These are phyloP conservation scores for Progne subis DNA, from an alignment of 2,113 vertebrate species.

Conservation along the genomic window DNA sequence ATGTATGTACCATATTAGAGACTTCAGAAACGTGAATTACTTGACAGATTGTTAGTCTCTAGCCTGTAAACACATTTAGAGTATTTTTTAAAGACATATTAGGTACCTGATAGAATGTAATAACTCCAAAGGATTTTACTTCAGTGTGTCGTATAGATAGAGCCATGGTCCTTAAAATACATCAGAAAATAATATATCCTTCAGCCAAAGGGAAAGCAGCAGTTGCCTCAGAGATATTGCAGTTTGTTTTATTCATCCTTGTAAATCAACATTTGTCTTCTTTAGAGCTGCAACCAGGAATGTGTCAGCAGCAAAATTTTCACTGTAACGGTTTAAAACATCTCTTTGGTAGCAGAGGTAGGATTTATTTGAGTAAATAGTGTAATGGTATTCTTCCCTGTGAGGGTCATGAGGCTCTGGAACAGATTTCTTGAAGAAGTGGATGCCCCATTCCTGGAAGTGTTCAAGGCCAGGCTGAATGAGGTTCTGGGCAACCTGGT, in stretches of 20 bases:
- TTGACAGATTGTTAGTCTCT: conserved; percentile 27
- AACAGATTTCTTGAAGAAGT: neutral
- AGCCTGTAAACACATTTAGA: conserved; percentile 16
- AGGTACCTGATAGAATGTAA: neutral
- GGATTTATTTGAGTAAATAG: neutral
- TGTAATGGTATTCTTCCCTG: neutral
- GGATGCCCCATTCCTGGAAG: neutral
- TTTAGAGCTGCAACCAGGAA: conserved; percentile 7
- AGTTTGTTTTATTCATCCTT: neutral
- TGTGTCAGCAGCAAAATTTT: neutral
- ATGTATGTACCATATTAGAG: conserved; percentile 17
- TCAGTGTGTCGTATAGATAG: neutral
- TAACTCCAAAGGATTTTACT: conserved; percentile 9
- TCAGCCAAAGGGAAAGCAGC: neutral
- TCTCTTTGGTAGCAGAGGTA: neutral
- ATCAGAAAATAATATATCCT: neutral
- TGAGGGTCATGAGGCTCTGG: neutral
- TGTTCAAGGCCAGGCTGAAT: neutral
- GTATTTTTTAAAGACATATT: conserved; percentile 30
- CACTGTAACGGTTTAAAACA: neutral
- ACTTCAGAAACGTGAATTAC: conserved; percentile 17
- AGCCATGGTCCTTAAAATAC: neutral
- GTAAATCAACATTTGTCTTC: neutral
- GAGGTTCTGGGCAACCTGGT: neutral
- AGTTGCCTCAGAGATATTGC: neutral